Evolutionary conservation across 1,140 invertebrate genomes (phyloP).

Genomic region (Coelopa frigida): DNA sequence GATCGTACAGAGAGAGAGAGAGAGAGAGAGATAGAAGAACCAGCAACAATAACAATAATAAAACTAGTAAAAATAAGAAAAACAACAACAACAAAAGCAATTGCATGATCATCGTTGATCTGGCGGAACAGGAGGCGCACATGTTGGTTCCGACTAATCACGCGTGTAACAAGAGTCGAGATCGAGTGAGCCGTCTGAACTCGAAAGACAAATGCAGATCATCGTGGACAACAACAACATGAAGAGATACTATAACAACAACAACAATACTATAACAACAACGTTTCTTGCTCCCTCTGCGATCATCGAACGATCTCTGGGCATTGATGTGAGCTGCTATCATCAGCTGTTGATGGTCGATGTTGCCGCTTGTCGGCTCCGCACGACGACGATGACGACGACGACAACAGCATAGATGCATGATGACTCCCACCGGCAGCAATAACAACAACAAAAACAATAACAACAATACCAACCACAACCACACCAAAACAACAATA

Average conservation of each 20-base stretch:
- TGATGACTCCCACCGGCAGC: not conserved
- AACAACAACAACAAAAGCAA: too few species aligned
- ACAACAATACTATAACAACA: not conserved
- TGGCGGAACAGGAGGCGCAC: too few species aligned
- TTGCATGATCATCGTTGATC: too few species aligned
- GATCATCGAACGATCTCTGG: conserved; percentile 10
- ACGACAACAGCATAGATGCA: too few species aligned
- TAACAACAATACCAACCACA: too few species aligned
- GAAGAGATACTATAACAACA: not conserved
- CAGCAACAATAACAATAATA: too few species aligned
- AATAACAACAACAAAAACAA: not conserved
- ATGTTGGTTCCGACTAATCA: conserved; percentile 16
- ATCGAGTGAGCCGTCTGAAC: too few species aligned
- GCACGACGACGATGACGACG: not conserved
- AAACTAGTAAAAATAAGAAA: too few species aligned
- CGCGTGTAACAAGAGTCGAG: conserved; percentile 19
- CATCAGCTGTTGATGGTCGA: not conserved
- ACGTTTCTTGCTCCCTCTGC: not conserved
- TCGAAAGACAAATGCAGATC: conserved; percentile 15
- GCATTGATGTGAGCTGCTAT: conserved; percentile 7
- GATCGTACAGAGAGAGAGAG: too few species aligned
- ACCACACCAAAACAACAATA: too few species aligned
- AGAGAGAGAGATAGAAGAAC: too few species aligned
- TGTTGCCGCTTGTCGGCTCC: not conserved
- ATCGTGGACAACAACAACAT: not conserved